Conservation (phyloP, 2,888 invertebrate species). For the Villa cingulata region DNA sequence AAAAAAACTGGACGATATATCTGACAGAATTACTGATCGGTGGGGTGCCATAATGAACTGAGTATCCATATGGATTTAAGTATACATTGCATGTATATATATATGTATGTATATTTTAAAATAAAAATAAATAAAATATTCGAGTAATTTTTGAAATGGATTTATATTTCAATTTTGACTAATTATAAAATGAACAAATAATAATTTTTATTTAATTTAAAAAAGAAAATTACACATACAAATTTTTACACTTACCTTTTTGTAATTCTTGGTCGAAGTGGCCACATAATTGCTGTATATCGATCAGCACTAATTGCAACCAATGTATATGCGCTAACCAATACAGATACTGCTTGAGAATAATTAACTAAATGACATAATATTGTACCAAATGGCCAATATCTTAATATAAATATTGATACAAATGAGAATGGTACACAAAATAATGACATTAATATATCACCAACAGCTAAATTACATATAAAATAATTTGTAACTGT, state of each 20-base stretch:
- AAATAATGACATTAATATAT: conserved; percentile 77
- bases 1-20: too few relatives aligned
- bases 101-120: too few relatives aligned
- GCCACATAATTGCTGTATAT: conserved; percentile 82
- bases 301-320: conserved; percentile 84
- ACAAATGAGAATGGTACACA: conserved; percentile 86
- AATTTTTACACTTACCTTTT: conserved; percentile 41
- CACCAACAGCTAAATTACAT: conserved; percentile 76
- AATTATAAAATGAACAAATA: not conserved
- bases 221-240: not conserved
- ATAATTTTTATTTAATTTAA: too few relatives aligned
- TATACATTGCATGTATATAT: too few relatives aligned
- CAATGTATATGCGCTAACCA: conserved; percentile 79
- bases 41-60: too few relatives aligned
- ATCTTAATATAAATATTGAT: conserved; percentile 60
- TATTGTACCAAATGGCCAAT: conserved; percentile 77
- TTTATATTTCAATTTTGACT: too few relatives aligned
- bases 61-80: too few relatives aligned
- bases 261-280: conserved; percentile 65
- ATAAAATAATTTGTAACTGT: conserved; percentile 89
- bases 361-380: conserved; percentile 76
- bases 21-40: too few relatives aligned
- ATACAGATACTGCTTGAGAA: conserved; percentile 65
- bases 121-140: too few relatives aligned
- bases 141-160: too few relatives aligned